Percentiles rank a stretch among this genome's conserved stretches.
Evolutionary conservation across 2,888 invertebrate genomes (phyloP).

Genomic region (Archips crataeganus): DNA sequence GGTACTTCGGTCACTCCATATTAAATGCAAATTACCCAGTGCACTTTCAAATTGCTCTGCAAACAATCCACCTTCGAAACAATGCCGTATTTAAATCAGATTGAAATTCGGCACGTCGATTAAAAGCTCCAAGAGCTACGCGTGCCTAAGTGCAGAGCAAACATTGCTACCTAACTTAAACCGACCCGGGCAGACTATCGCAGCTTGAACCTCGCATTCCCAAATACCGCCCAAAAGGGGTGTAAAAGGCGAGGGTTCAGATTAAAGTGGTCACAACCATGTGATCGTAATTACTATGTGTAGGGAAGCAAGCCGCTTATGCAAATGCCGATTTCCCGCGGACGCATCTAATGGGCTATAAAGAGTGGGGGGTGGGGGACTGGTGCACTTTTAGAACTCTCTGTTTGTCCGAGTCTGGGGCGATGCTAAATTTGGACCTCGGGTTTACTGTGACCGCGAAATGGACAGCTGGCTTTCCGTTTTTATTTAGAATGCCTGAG

Average conservation of each 20-base stretch:
- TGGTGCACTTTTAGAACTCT: constrained; percentile 75
- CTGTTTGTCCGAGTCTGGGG: constrained; percentile 24
- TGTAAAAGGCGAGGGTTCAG: constrained; percentile 56
- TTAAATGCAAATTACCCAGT: constrained; percentile 73
- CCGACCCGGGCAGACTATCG: constrained; percentile 65
- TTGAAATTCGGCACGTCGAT: constrained; percentile 84
- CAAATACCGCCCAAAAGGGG: constrained; percentile 46
- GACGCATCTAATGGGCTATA: constrained; percentile 83
- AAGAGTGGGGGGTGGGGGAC: constrained; percentile 57
- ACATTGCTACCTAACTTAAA: constrained; percentile 78
- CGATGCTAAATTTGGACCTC: constrained; percentile 55
- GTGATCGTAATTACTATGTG: constrained; percentile 84
- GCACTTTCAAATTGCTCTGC: constrained; percentile 57
- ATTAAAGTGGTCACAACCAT: constrained; percentile 66
- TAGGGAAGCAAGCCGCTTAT: constrained; percentile 84
- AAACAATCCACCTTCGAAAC: constrained; percentile 72
- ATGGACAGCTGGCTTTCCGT: constrained; percentile 51
- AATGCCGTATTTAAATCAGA: constrained; percentile 81
- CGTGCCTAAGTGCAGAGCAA: constrained; percentile 80
- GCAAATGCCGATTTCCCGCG: constrained; percentile 84
- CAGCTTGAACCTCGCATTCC: constrained; percentile 54
- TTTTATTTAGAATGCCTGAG: constrained; percentile 31
- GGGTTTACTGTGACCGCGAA: constrained; percentile 54
- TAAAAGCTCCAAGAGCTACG: constrained; percentile 79
- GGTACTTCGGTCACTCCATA: constrained; percentile 49